Conservation (phyloP, 2,113 vertebrate species). For the Tragelaphus scriptus region DNA sequence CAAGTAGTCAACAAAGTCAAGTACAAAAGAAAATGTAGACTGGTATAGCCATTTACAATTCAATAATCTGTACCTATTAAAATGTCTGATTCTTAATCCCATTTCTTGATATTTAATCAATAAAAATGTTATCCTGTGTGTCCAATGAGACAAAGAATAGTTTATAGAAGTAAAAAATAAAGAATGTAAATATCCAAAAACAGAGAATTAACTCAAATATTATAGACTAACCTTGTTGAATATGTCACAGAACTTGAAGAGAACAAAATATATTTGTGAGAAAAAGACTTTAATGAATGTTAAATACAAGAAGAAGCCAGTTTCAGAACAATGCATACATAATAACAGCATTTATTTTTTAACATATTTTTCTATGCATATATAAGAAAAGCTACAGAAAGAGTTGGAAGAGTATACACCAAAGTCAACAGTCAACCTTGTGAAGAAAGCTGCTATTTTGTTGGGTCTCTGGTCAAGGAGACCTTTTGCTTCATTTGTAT, state of each 20-base stretch:
- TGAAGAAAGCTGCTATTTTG: not conserved
- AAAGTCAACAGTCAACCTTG: not conserved
- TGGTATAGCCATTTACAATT: not conserved
- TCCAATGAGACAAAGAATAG: not conserved
- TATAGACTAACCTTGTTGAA: not conserved
- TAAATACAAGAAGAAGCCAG: not conserved
- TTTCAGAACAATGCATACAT: not conserved
- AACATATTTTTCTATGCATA: not conserved
- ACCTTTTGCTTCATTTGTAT: not conserved
- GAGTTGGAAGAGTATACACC: not conserved
- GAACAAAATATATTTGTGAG: not conserved
- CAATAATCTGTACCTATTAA: not conserved
- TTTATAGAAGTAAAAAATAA: not conserved
- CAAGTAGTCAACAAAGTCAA: not conserved
- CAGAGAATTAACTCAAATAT: not conserved
- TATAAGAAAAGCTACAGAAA: not conserved
- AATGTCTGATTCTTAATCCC: not conserved
- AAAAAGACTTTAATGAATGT: not conserved
- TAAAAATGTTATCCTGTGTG: not conserved
- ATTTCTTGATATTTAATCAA: not conserved
- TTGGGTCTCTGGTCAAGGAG: not conserved
- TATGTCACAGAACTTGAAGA: not conserved
- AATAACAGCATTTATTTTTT: not conserved
- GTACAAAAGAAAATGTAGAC: not conserved
- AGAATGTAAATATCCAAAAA: not conserved